Percentiles rank a stretch among this genome's conserved stretches.
These are phyloP conservation scores for Coryphaenoides rupestris DNA, from an alignment of 2,113 vertebrate genomes.

Conservation along the genomic window DNA sequence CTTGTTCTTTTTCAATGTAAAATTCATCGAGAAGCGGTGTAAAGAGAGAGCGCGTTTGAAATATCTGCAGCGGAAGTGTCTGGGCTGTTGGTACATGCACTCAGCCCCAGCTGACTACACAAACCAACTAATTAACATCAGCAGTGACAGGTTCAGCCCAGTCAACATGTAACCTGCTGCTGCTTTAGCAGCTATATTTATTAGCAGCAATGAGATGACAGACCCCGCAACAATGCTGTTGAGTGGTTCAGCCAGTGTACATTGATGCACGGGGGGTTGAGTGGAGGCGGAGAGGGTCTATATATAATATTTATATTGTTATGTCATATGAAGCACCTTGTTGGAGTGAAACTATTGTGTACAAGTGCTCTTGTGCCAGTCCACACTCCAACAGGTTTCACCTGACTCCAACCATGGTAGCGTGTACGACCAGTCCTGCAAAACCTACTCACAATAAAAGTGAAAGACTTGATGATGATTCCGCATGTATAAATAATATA, in stretches of 20 bases:
- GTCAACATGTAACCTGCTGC: slow-evolving; percentile 75
- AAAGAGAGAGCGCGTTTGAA: slow-evolving; percentile 42
- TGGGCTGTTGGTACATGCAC: slow-evolving; percentile 50
- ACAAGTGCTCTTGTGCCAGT: slow-evolving; percentile 58
- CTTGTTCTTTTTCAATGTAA: slow-evolving; percentile 51
- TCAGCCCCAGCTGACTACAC: slow-evolving; percentile 41
- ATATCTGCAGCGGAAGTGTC: slow-evolving; percentile 56
- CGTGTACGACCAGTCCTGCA: slow-evolving; percentile 27
- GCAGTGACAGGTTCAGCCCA: slow-evolving; percentile 63
- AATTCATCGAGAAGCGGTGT: slow-evolving; percentile 68
- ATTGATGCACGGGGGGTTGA: slow-evolving; percentile 67
- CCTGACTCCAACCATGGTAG: slow-evolving; percentile 22
- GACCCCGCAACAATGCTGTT: slow-evolving; percentile 61
- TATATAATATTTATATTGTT: slow-evolving; percentile 75
- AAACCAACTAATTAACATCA: slow-evolving; percentile 66
- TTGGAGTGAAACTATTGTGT: slow-evolving; percentile 44
- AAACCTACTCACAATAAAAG: slow-evolving; percentile 27
- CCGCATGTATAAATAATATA: slow-evolving; percentile 11
- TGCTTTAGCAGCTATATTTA: slow-evolving; percentile 66
- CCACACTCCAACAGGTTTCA: slow-evolving; percentile 60
- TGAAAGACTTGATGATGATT: slow-evolving; percentile 16
- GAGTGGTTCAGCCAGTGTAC: slow-evolving; percentile 66
- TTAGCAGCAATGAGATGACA: slow-evolving; percentile 61
- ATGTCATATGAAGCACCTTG: slow-evolving; percentile 72
- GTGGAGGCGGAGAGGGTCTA: slow-evolving; percentile 59